Percentiles rank a stretch among this genome's conserved stretches.
phyloP scores from a whole-genome alignment of 2,797 vertebrate genomes.

The Amphiprion clarkii region DNA sequence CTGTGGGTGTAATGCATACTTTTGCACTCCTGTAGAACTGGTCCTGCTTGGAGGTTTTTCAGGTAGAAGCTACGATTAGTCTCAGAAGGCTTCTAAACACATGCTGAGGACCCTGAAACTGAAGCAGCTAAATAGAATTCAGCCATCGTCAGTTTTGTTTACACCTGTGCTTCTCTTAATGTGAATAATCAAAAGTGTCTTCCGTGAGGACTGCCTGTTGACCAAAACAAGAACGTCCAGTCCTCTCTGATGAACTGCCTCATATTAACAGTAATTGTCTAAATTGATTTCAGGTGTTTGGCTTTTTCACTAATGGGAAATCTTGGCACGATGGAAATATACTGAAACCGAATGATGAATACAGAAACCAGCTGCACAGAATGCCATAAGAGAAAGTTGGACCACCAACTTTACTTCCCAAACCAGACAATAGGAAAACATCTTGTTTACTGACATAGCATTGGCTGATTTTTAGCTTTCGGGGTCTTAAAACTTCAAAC shows the following conservation, averaged over 20 bases:
- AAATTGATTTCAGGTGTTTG: slow-evolving; percentile 36
- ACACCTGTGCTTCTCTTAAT: slow-evolving; percentile 7
- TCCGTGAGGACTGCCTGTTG: not conserved
- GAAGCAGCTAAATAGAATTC: not conserved
- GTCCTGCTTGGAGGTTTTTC: not conserved
- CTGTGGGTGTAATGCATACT: too few species aligned
- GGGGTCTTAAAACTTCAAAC: not conserved
- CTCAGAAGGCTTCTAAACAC: not conserved
- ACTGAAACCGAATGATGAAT: not conserved
- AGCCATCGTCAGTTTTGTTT: not conserved
- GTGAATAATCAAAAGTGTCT: not conserved
- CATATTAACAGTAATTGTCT: slow-evolving; percentile 20
- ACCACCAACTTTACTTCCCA: not conserved
- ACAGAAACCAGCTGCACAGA: not conserved
- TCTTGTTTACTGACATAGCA: slow-evolving; percentile 4
- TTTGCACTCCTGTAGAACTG: too few species aligned
- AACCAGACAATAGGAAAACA: not conserved
- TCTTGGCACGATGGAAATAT: not conserved
- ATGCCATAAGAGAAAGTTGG: not conserved
- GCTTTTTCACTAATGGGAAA: not conserved
- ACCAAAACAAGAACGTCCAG: not conserved
- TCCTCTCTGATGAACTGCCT: not conserved
- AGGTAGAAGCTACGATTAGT: not conserved
- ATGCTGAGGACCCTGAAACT: not conserved
- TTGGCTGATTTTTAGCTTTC: not conserved